Base-by-base conservation (phyloP, 2,113 vertebrate species). In the Lathamus discolor region DNA sequence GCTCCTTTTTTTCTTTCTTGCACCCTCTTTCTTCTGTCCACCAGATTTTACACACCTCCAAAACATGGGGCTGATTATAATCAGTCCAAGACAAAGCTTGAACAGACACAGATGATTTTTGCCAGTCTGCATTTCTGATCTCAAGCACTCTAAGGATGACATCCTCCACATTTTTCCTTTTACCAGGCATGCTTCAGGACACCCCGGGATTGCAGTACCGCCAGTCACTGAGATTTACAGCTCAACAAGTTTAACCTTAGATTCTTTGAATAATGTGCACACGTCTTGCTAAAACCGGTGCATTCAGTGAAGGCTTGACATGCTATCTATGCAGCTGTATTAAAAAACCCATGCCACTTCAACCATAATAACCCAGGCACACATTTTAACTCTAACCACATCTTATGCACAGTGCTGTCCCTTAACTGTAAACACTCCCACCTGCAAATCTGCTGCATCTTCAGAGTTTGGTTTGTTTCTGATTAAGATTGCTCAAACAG, bases 351-450 rank as follows among this genome's bases (percentile, higher is more conserved):
- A 37, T 76, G 51, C 31, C 77, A 76, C 80, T 84, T 94, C 90
- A 95, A 35, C 92, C 63, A 44, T 88, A 54, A 80, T 83, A 91
- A 89, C 68, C 79, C 80, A 37, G 31, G 76, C 80, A 90, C 28
- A 92, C 68, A 69, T 90, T 93, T 78, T 14, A 63, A 61, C 67
- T 92, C 79, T 95, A 91, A 96, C 91, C 96, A 91, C 95, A 96
- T 74, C 82, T 94, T 72, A 82, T 52, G 81, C 78, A 79, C 77
- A 92, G 67, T 90, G 95, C 72, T 69, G 49, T 92, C 93, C 92
- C 82, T 92, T 94, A 94, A 96, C 93, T 67, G 82, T 64, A 97
- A 87, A 88, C 57, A 67, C 76, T 95, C 86, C 86, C 78, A 89
- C 82, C 86, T 95, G 93, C 96, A 52, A 67, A 77, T 93, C 68